phyloP scores from a whole-genome alignment of 2,797 vertebrate species.

The Sebastes trivittatus region DNA sequence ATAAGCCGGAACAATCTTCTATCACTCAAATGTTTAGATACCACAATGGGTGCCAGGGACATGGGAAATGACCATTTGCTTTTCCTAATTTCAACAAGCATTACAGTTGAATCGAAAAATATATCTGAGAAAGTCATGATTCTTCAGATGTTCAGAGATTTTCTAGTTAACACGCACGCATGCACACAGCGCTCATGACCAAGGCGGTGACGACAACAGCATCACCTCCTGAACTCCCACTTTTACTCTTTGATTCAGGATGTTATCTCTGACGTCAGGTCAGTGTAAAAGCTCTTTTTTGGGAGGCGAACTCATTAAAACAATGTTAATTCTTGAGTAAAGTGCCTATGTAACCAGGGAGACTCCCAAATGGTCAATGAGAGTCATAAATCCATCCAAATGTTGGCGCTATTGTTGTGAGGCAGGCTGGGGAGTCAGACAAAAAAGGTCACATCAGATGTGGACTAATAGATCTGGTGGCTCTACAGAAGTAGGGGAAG shows the following conservation, averaged over 20 bases:
- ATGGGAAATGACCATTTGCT: background rate
- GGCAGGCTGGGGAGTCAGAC: constrained; percentile 42
- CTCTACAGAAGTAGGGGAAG: background rate
- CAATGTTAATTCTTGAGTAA: constrained; percentile 67
- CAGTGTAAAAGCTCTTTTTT: constrained; percentile 57
- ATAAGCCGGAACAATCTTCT: background rate
- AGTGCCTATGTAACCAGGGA: constrained; percentile 66
- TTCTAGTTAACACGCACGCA: background rate
- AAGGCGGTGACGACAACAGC: constrained; percentile 44
- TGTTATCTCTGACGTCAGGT: constrained; percentile 76
- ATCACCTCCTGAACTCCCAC: constrained; percentile 45
- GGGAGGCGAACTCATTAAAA: constrained; percentile 58
- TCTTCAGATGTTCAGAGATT: constrained; percentile 7
- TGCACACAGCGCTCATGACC: background rate
- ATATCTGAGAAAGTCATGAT: background rate
- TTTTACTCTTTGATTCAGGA: constrained; percentile 52
- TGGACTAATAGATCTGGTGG: constrained; percentile 40
- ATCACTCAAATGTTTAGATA: background rate
- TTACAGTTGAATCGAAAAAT: no score
- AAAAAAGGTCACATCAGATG: constrained; percentile 63
- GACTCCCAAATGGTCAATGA: constrained; percentile 56
- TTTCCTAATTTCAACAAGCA: background rate
- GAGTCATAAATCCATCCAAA: constrained; percentile 69
- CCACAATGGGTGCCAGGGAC: background rate
- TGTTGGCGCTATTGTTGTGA: constrained; percentile 62